Percentiles rank a stretch among this genome's conserved stretches.
Conservation (phyloP, 2,797 vertebrate species). For the Iguana delicatissima region DNA sequence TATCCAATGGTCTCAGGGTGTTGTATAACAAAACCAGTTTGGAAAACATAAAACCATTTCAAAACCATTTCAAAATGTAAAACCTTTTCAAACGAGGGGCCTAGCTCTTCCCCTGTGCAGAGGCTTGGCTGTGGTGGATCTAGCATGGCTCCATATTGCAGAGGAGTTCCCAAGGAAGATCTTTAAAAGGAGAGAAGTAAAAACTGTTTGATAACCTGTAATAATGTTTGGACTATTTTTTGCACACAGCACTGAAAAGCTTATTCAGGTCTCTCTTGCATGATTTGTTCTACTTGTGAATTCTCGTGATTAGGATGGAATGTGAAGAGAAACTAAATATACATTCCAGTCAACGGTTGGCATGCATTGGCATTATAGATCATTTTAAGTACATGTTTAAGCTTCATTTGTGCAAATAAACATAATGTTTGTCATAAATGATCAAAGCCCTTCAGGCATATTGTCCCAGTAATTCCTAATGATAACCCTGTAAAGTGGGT, state of each 20-base stretch:
- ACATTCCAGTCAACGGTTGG: neutral
- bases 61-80: no score
- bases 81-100: no score
- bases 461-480: neutral
- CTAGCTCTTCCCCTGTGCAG: no score
- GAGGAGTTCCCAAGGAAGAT: neutral
- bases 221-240: neutral
- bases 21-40: no score
- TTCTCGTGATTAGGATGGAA: neutral
- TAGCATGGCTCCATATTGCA: neutral
- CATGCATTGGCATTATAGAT: neutral
- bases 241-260: neutral
- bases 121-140: no score
- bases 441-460: neutral
- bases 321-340: neutral
- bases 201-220: neutral
- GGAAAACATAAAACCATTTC: no score
- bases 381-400: neutral
- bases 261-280: neutral
- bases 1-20: no score
- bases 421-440: neutral
- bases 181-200: neutral
- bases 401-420: neutral
- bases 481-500: neutral
- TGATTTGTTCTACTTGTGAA: neutral